These are phyloP conservation scores for Abscondita cerata DNA, from an alignment of 2,888 invertebrate species.

Conservation along the genomic window DNA sequence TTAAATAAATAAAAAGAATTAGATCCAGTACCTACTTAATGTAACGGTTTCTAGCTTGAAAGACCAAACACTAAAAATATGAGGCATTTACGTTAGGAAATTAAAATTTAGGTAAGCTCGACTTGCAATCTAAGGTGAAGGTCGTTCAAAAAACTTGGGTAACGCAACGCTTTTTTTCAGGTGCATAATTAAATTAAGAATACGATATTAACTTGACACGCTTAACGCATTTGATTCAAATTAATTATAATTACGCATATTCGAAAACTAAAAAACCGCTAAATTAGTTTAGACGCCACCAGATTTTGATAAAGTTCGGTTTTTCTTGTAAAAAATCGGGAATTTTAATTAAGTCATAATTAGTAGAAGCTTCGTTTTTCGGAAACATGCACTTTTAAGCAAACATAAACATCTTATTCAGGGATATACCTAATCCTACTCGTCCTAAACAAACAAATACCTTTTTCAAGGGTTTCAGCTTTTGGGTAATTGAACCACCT, in stretches of 20 bases:
- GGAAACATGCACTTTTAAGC: no score
- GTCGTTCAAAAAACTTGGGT: conserved; percentile 3
- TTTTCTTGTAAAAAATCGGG: no score
- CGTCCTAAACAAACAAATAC: no score
- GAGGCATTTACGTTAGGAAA: conserved; percentile 4
- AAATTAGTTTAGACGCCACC: conserved; percentile 10
- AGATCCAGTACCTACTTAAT: neutral
- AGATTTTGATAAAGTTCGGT: no score
- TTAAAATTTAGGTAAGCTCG: conserved; percentile 18
- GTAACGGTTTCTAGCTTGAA: neutral
- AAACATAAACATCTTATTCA: no score
- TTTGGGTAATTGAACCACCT: no score
- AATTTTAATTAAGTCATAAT: no score
- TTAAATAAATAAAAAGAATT: neutral
- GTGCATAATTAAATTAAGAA: neutral
- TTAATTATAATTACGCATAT: conserved; percentile 5
- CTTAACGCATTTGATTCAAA: conserved; percentile 6
- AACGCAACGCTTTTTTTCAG: neutral
- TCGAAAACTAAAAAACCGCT: conserved; percentile 1
- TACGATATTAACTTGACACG: neutral
- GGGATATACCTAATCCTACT: no score
- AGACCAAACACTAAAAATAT: neutral
- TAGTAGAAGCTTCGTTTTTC: no score
- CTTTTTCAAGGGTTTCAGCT: no score
- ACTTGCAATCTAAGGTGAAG: conserved; percentile 12